These are phyloP conservation scores for Ormyrus labotus DNA, from an alignment of 2,888 invertebrate species.

Conservation along the genomic window DNA sequence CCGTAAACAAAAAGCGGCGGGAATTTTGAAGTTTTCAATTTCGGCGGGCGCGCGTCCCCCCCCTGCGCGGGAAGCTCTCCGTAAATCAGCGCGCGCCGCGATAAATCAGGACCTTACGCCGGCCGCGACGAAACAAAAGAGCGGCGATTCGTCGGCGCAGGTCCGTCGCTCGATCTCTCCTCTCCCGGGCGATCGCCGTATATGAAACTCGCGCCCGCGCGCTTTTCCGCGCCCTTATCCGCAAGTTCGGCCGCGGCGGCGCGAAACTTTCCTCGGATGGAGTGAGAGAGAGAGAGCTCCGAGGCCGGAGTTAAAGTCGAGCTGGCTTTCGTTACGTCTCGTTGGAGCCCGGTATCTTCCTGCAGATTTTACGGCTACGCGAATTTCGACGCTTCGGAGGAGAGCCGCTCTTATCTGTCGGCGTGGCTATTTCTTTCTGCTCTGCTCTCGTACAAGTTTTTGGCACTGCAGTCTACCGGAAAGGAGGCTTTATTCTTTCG, in stretches of 20 bases:
- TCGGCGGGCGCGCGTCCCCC: not conserved
- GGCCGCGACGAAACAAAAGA: not conserved
- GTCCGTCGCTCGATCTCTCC: not conserved
- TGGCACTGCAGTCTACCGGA: too few relatives aligned
- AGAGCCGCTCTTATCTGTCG: too few relatives aligned
- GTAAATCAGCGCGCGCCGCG: slow-evolving; percentile 26
- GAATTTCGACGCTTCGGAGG: not conserved
- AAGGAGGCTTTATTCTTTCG: too few relatives aligned
- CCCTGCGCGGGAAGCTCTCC: not conserved
- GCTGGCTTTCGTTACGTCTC: too few relatives aligned
- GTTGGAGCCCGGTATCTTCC: not conserved
- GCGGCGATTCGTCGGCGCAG: not conserved
- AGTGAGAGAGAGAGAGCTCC: not conserved
- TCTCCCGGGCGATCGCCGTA: not conserved
- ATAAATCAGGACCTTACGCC: slow-evolving; percentile 40
- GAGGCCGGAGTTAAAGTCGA: too few relatives aligned
- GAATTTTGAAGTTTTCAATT: slow-evolving; percentile 38
- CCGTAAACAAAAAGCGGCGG: too few relatives aligned
- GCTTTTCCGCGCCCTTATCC: not conserved
- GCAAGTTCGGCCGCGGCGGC: too few relatives aligned
- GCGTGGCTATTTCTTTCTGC: too few relatives aligned
- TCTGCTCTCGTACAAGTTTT: too few relatives aligned
- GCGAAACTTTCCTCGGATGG: not conserved
- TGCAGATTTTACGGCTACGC: not conserved
- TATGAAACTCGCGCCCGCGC: slow-evolving; percentile 16